Evolutionary conservation across 2,797 vertebrate genomes (phyloP).

Genomic region (Acrocephalus scirpaceus): DNA sequence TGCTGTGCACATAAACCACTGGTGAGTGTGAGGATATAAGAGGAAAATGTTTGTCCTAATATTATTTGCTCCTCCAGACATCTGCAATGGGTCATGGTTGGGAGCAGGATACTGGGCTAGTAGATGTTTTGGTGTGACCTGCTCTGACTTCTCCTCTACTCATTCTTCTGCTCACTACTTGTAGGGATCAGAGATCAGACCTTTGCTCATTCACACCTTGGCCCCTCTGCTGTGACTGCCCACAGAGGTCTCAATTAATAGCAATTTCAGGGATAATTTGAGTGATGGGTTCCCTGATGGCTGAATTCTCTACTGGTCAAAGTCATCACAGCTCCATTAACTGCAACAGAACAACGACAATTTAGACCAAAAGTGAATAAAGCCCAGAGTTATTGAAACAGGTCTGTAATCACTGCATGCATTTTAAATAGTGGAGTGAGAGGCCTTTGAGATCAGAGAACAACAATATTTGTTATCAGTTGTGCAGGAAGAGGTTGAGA

Average conservation of each 20-base stretch:
- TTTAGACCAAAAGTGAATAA: neutral
- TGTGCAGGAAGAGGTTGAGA: neutral
- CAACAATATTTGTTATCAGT: neutral
- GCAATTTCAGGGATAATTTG: neutral
- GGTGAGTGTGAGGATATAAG: neutral
- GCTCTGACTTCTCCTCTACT: neutral
- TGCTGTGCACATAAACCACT: rapidly evolving
- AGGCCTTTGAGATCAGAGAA: neutral
- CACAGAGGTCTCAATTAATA: slow-evolving; percentile 20
- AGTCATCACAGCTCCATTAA: neutral
- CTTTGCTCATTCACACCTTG: neutral
- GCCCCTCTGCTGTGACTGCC: neutral
- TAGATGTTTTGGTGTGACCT: neutral
- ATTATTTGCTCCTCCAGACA: neutral
- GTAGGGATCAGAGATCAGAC: neutral
- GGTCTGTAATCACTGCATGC: neutral
- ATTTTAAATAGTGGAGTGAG: neutral
- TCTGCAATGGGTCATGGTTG: neutral
- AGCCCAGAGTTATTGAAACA: neutral
- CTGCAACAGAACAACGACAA: neutral
- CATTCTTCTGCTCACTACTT: neutral
- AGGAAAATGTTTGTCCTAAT: neutral
- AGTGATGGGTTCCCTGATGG: neutral
- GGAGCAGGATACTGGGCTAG: neutral
- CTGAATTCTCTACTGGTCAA: slow-evolving; percentile 16